A percentile compares a stretch with the other conserved stretches of the same genome.
Conservation (phyloP, 2,113 vertebrate genomes). For the Pseudopodoces humilis region DNA sequence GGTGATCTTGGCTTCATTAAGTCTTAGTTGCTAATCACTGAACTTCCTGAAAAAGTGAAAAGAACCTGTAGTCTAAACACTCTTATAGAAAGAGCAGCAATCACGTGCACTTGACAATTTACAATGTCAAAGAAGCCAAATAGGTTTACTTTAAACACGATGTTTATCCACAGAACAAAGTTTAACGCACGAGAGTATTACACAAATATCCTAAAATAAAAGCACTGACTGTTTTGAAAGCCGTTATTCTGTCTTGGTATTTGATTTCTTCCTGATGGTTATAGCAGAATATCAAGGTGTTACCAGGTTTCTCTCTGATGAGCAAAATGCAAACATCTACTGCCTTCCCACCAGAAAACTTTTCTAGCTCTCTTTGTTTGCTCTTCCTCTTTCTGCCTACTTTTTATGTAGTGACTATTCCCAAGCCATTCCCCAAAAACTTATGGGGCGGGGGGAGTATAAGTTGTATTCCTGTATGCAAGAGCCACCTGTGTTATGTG, state of each 20-base stretch:
- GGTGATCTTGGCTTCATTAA: neutral
- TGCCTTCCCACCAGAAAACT: neutral
- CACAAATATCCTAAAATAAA: neutral
- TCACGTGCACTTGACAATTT: neutral
- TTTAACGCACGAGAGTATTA: neutral
- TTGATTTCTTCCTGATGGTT: neutral
- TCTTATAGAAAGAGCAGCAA: neutral
- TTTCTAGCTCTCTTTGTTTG: neutral
- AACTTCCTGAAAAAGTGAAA: neutral
- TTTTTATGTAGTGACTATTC: neutral
- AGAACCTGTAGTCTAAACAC: neutral
- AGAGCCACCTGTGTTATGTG: neutral
- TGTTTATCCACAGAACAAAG: neutral
- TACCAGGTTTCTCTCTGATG: neutral
- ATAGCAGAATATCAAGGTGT: neutral
- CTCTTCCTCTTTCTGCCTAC: neutral
- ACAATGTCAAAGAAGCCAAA: neutral
- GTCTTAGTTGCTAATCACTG: neutral
- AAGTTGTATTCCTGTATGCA: neutral
- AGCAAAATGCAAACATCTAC: neutral
- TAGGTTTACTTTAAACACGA: neutral
- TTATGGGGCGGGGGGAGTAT: fast-evolving
- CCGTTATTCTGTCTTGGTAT: neutral
- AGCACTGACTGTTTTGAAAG: neutral
- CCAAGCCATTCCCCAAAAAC: neutral